phyloP scores from a whole-genome alignment of 2,113 vertebrate genomes.

The Geothlypis trichas region DNA sequence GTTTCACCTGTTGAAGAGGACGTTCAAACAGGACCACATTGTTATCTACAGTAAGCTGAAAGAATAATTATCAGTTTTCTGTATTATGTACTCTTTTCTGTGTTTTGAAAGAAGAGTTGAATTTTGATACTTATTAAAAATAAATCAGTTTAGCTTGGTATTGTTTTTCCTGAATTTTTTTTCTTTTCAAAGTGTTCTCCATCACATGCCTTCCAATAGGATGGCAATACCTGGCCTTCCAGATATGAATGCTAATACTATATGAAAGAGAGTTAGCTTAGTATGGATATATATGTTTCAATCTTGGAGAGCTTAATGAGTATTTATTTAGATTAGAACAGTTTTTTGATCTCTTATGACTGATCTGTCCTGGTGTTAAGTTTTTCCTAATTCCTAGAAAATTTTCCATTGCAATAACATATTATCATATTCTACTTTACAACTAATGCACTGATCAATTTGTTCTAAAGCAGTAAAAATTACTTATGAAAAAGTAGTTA shows the following conservation, averaged over 20 bases:
- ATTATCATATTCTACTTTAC: not conserved
- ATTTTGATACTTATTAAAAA: not conserved
- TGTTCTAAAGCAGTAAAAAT: not conserved
- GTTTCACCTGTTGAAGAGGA: not conserved
- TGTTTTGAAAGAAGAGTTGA: not conserved
- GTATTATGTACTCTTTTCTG: not conserved
- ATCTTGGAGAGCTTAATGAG: not conserved
- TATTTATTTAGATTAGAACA: not conserved
- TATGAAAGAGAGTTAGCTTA: not conserved
- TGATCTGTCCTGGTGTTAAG: not conserved
- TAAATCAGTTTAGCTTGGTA: not conserved
- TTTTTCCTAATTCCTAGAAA: not conserved
- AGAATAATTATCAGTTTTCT: not conserved
- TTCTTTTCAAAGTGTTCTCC: not conserved
- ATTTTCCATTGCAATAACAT: not conserved
- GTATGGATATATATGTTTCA: not conserved
- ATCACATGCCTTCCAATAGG: not conserved
- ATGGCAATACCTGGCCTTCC: not conserved
- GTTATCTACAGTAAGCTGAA: not conserved
- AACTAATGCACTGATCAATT: not conserved
- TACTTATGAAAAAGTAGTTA: not conserved
- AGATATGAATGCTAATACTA: not conserved
- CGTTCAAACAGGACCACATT: accelerated
- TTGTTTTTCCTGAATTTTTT: not conserved
- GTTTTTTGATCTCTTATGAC: not conserved